These are phyloP conservation scores for Nomada ferruginata DNA, from an alignment of 2,888 invertebrate genomes.

Conservation along the genomic window DNA sequence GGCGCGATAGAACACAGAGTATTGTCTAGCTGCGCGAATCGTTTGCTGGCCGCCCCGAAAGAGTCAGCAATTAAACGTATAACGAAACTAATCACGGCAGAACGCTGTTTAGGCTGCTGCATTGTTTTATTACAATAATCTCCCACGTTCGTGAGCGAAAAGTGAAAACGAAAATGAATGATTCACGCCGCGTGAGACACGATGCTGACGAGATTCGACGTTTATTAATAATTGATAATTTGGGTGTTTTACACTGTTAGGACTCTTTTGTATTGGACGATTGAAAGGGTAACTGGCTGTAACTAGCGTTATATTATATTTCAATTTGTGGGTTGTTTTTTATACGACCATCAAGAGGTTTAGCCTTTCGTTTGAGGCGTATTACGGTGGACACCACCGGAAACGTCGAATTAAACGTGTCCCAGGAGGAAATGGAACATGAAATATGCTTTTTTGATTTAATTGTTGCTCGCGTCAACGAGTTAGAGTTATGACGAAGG, in stretches of 20 bases:
- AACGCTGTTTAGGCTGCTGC: conserved; percentile 45
- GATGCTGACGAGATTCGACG: background rate
- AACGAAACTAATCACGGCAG: conserved; percentile 58
- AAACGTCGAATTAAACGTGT: conserved; percentile 63
- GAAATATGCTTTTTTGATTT: conserved; percentile 60
- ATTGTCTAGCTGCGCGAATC: conserved; percentile 57
- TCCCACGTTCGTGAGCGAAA: background rate
- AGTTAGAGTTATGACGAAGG: background rate
- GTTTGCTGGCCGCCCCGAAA: conserved; percentile 39
- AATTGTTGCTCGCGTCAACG: conserved; percentile 23
- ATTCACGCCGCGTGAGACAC: conserved; percentile 23
- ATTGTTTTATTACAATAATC: conserved; percentile 57
- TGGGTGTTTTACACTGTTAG: background rate
- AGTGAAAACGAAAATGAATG: conserved; percentile 24
- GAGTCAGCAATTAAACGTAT: conserved; percentile 62
- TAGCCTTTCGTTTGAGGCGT: conserved; percentile 22
- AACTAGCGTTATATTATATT: background rate
- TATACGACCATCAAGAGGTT: background rate
- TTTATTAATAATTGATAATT: background rate
- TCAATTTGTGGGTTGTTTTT: background rate
- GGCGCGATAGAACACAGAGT: conserved; percentile 41
- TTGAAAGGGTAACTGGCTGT: background rate
- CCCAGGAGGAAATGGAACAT: conserved; percentile 52
- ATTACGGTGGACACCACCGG: conserved; percentile 57
- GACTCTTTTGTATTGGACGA: background rate